Percentiles rank a stretch among this genome's conserved stretches.
Conservation (phyloP, 2,797 vertebrate species). For the Pithecia hirsuta region DNA sequence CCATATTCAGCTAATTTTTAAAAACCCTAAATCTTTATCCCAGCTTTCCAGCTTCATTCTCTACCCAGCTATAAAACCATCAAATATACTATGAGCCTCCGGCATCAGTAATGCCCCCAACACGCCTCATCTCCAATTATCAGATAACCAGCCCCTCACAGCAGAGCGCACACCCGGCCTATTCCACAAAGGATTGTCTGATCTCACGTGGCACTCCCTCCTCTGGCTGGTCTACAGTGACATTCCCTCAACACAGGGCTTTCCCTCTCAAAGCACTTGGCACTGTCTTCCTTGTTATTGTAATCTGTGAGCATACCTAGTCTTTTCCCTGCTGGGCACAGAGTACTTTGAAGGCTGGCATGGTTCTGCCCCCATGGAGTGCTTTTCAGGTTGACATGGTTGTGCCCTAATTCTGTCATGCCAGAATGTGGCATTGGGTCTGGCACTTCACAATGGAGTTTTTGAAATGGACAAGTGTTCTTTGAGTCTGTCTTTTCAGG, state of each 20-base stretch:
- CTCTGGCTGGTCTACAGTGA: background rate
- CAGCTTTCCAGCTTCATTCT: background rate
- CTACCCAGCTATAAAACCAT: too few relatives aligned
- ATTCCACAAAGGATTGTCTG: background rate
- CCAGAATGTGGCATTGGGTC: background rate
- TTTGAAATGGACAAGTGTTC: background rate
- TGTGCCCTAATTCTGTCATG: background rate
- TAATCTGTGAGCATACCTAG: background rate
- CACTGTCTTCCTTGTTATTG: background rate
- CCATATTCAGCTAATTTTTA: background rate
- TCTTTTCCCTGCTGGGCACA: background rate
- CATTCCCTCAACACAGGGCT: background rate
- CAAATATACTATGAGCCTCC: background rate
- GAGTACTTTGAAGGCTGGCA: background rate
- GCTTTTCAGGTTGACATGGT: background rate
- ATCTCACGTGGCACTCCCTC: fast-evolving
- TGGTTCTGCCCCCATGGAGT: background rate
- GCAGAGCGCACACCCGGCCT: background rate
- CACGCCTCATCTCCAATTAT: fast-evolving
- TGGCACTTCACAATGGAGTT: background rate
- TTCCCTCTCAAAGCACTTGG: background rate
- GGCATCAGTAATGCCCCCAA: fast-evolving
- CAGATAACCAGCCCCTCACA: background rate
- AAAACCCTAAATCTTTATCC: background rate
- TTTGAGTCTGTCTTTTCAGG: background rate